These are phyloP conservation scores for Hydrocynus forskahlii DNA, from an alignment of 2,797 vertebrate species.

Conservation along the genomic window DNA sequence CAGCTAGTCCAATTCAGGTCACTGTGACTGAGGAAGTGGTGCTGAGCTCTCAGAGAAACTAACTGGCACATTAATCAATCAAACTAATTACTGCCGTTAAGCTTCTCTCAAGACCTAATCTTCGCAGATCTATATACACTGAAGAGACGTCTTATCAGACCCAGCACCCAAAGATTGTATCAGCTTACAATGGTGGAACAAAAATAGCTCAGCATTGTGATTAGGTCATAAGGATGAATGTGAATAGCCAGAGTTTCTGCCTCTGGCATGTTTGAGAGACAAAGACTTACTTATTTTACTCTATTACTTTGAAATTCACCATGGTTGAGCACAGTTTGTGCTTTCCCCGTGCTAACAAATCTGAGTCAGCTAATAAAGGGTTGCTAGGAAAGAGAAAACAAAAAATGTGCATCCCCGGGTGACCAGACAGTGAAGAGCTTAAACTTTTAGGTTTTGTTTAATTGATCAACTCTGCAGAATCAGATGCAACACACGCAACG, in stretches of 20 bases:
- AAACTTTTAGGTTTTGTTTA: background rate
- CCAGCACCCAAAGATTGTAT: slow-evolving; percentile 22
- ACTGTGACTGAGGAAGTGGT: slow-evolving; percentile 6
- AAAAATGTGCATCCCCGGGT: background rate
- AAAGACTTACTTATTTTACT: slow-evolving; percentile 1
- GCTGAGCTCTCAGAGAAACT: slow-evolving; percentile 37
- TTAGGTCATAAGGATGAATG: slow-evolving; percentile 33
- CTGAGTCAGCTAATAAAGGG: background rate
- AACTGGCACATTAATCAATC: slow-evolving; percentile 57
- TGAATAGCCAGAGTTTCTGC: slow-evolving; percentile 5
- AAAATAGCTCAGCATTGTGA: slow-evolving; percentile 38
- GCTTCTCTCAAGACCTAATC: slow-evolving; percentile 35
- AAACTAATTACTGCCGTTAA: slow-evolving; percentile 51
- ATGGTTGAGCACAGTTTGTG: background rate
- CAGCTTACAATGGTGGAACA: slow-evolving; percentile 8
- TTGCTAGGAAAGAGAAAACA: background rate
- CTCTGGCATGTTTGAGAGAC: slow-evolving; percentile 21
- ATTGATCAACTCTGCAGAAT: background rate
- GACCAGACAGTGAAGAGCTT: background rate
- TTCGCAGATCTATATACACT: slow-evolving; percentile 22
- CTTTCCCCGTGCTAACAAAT: background rate
- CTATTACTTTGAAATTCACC: background rate
- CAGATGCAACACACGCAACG: background rate
- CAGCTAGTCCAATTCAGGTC: slow-evolving; percentile 12
- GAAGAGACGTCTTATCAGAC: slow-evolving; percentile 28